Evolutionary conservation across 1,140 invertebrate genomes (phyloP).

Genomic region (Nymphalis io): DNA sequence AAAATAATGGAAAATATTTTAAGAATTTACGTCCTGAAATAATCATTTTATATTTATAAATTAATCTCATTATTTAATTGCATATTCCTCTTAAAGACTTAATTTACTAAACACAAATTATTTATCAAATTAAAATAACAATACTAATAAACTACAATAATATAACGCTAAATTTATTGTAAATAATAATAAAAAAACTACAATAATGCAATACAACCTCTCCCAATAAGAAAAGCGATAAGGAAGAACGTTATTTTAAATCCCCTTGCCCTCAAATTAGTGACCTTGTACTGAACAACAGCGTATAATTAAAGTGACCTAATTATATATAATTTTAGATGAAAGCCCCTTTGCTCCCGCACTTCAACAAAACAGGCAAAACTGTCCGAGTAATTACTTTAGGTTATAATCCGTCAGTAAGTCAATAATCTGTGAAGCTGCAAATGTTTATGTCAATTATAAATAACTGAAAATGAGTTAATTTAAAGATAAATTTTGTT

Average conservation of each 20-base stretch:
- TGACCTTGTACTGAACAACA: constrained; percentile 1
- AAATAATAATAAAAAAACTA: no score
- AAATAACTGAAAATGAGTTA: constrained; percentile 4
- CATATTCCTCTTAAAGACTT: no score
- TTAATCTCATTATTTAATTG: no score
- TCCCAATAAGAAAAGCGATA: no score
- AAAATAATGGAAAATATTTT: no score
- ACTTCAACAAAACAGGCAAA: constrained; percentile 19
- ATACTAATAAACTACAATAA: no score
- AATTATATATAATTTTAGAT: constrained; percentile 26
- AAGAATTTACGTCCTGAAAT: no score
- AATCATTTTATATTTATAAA: no score
- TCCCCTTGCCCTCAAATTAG: not conserved
- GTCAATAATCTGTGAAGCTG: constrained; percentile 21
- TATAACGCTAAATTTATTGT: no score
- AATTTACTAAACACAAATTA: no score
- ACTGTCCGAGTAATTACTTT: constrained; percentile 33
- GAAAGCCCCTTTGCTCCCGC: constrained; percentile 15
- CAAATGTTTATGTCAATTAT: constrained; percentile 20
- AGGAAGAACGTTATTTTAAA: not conserved
- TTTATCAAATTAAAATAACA: no score
- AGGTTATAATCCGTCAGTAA: constrained; percentile 29
- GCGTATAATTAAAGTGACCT: constrained; percentile 16
- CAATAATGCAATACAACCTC: no score
- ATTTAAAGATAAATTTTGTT: not conserved